Conservation (phyloP, 92 coral and sea anemone species). For the Nematostella vectensis region DNA sequence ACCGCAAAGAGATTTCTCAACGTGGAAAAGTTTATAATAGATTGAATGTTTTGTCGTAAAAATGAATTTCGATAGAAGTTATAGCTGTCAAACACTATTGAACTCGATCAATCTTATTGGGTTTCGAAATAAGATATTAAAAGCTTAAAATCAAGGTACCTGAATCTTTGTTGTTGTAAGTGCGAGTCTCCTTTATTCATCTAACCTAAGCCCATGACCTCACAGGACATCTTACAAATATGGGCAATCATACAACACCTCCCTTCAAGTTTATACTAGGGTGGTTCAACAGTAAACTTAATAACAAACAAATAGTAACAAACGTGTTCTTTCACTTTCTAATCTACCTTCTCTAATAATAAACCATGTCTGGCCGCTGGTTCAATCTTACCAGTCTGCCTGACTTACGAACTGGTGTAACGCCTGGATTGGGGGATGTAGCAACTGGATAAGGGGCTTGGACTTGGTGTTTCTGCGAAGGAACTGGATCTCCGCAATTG, state of each 20-base stretch:
- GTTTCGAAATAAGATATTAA: too few species aligned
- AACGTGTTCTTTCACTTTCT: not conserved
- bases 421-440: not conserved
- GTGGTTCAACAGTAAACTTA: not conserved
- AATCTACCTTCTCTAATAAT: not conserved
- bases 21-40: too few species aligned
- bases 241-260: constrained; percentile 1
- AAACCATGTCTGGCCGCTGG: constrained; percentile 1
- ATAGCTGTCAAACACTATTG: too few species aligned
- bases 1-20: too few species aligned
- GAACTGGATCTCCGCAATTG: not conserved
- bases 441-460: constrained; percentile 1
- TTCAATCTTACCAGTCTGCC: not conserved
- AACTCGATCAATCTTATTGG: too few species aligned
- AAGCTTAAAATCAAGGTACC: too few species aligned
- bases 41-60: too few species aligned
- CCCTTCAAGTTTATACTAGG: not conserved
- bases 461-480: not conserved
- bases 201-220: not conserved
- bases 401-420: not conserved
- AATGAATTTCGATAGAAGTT: too few species aligned
- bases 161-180: too few species aligned
- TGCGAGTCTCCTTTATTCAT: too few species aligned
- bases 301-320: not conserved
- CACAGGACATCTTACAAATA: not conserved